Percentiles rank a stretch among this genome's conserved stretches.
Conservation (phyloP, 2,113 vertebrate species). For the Panthera leo region DNA sequence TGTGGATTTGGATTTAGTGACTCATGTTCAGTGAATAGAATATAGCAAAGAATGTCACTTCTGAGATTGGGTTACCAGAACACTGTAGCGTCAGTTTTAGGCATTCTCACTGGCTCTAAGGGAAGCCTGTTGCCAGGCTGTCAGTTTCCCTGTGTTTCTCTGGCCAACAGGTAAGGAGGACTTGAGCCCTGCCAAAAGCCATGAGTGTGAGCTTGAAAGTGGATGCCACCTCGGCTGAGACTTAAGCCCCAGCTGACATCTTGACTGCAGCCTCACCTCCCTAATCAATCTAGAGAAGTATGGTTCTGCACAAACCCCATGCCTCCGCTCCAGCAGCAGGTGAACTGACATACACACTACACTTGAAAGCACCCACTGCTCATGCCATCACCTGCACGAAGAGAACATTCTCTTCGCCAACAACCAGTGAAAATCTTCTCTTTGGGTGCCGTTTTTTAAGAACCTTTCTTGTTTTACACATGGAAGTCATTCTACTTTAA, state of each 20-base stretch:
- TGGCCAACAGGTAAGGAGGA: not conserved
- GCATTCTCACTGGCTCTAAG: not conserved
- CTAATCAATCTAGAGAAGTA: not conserved
- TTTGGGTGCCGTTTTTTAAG: not conserved
- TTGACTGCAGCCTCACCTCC: not conserved
- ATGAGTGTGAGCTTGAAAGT: not conserved
- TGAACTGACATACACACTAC: accelerated
- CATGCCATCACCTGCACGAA: not conserved
- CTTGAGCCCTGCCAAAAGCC: not conserved
- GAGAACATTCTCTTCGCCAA: not conserved
- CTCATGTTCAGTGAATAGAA: not conserved
- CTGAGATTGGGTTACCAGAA: not conserved
- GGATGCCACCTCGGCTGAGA: not conserved
- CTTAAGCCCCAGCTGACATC: not conserved
- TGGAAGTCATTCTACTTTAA: not conserved
- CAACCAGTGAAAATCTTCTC: not conserved
- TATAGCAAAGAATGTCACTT: not conserved
- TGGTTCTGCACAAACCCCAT: no score
- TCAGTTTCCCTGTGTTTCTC: not conserved
- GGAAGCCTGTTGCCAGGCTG: not conserved
- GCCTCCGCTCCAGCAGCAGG: not conserved
- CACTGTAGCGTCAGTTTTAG: not conserved
- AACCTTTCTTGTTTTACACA: not conserved
- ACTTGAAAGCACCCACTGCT: not conserved
- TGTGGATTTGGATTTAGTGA: not conserved